phyloP scores from a whole-genome alignment of 2,888 invertebrate genomes.

The Xylophagus ater region DNA sequence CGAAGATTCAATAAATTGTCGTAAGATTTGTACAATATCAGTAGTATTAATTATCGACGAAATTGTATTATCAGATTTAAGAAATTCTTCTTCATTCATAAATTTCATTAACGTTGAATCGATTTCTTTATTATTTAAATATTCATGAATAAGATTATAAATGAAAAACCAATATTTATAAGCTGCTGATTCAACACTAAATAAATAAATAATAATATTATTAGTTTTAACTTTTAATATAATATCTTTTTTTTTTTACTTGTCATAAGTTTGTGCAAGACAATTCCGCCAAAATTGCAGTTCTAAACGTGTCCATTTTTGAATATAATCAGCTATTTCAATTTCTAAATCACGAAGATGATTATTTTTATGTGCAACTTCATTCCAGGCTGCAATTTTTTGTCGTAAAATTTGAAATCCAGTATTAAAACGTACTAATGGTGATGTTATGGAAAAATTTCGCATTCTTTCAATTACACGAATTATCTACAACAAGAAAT shows the following conservation, averaged over 20 bases:
- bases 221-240: neutral
- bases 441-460: conserved; percentile 64
- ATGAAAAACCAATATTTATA: conserved; percentile 88
- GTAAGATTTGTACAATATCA: conserved; percentile 47
- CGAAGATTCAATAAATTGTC: conserved; percentile 73
- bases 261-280: conserved; percentile 54
- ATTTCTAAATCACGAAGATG: conserved; percentile 64
- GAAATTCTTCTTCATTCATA: conserved; percentile 24
- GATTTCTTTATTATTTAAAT: conserved; percentile 36
- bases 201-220: conserved; percentile 19
- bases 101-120: conserved; percentile 25
- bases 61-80: conserved; percentile 23
- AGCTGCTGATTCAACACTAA: conserved; percentile 53
- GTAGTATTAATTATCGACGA: conserved; percentile 23
- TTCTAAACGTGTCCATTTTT: conserved; percentile 85
- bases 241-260: conserved; percentile 33
- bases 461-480: conserved; percentile 47
- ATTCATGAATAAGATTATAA: conserved; percentile 58
- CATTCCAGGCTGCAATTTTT: conserved; percentile 84
- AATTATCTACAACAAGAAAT: conserved; percentile 43
- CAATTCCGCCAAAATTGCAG: conserved; percentile 79
- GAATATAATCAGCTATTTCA: conserved; percentile 66
- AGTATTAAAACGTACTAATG: conserved; percentile 77
- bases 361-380: conserved; percentile 76
- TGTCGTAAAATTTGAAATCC: conserved; percentile 82